Conservation (phyloP, 1,140 invertebrate species). For the Tetranychus urticae region DNA sequence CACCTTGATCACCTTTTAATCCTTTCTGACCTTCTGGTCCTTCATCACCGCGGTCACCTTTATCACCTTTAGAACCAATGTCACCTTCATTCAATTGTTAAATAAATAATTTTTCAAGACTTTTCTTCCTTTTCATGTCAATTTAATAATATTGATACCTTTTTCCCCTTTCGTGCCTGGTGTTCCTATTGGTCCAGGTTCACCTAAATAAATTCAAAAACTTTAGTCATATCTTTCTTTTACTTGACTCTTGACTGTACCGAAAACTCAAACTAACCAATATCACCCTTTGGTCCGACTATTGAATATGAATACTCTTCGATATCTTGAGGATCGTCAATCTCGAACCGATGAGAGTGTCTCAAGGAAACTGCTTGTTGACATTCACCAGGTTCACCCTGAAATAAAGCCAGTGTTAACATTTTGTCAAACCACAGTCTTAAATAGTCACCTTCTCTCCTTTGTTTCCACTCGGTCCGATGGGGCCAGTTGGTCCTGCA, state of each 20-base stretch:
- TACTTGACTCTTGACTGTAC: too few relatives aligned
- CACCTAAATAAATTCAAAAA: neutral
- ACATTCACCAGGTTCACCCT: neutral
- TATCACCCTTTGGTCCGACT: neutral
- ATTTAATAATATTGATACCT: neutral
- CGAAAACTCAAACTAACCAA: neutral
- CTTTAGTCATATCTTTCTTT: too few relatives aligned
- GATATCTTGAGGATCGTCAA: neutral
- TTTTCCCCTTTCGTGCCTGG: neutral
- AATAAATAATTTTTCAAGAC: too few relatives aligned
- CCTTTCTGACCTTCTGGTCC: neutral
- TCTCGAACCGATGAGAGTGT: neutral
- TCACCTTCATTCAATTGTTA: neutral
- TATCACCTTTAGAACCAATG: neutral
- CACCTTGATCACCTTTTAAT: neutral
- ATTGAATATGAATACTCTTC: neutral
- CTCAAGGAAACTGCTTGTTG: neutral
- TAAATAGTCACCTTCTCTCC: neutral
- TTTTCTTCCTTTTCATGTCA: too few relatives aligned
- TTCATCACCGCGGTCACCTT: neutral
- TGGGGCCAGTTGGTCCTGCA: neutral
- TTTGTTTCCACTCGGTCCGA: neutral
- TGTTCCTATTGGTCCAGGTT: neutral
- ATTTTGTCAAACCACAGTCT: neutral
- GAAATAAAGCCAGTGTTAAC: neutral